A percentile compares a stretch with the other conserved stretches of the same genome.
These are phyloP conservation scores for Exaiptasia diaphana DNA, from an alignment of 64 coral and sea anemone genomes.

Conservation along the genomic window DNA sequence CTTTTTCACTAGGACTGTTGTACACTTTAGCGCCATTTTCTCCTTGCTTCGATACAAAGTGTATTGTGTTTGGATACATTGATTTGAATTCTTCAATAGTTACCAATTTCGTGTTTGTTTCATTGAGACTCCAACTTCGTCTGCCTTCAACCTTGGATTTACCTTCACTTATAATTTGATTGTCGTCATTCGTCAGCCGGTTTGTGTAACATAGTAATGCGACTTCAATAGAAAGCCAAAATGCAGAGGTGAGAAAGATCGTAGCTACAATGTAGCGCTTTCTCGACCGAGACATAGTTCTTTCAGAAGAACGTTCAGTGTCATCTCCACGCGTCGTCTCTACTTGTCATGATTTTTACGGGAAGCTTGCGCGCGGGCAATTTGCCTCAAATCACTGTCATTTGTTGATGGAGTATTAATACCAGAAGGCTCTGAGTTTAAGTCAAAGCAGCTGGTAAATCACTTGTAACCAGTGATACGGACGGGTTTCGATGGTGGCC, in stretches of 20 bases:
- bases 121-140: neutral
- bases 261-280: slow-evolving; percentile 71
- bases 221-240: slow-evolving; percentile 72
- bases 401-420: too few species aligned
- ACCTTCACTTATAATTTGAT: slow-evolving; percentile 1
- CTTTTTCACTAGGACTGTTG: slow-evolving; percentile 36
- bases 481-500: neutral
- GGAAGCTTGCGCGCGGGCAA: too few species aligned
- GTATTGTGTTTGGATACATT: slow-evolving; percentile 49
- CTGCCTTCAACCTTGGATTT: neutral
- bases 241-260: slow-evolving; percentile 76
- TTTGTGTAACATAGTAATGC: slow-evolving; percentile 71
- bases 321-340: too few species aligned
- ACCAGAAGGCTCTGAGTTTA: too few species aligned
- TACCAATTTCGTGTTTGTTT: neutral
- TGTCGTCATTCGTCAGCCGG: slow-evolving; percentile 46
- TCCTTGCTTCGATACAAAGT: slow-evolving; percentile 28
- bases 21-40: slow-evolving; percentile 61
- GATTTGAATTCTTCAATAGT: slow-evolving; percentile 60
- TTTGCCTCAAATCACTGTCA: too few species aligned
- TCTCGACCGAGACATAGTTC: slow-evolving; percentile 51
- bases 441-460: neutral
- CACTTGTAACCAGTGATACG: neutral
- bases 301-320: too few species aligned
- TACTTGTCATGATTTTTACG: too few species aligned